Evolutionary conservation across 2,888 invertebrate genomes (phyloP), one percentile per base, ranked within the genome.

Genomic region (Mesoligia furuncula): DNA sequence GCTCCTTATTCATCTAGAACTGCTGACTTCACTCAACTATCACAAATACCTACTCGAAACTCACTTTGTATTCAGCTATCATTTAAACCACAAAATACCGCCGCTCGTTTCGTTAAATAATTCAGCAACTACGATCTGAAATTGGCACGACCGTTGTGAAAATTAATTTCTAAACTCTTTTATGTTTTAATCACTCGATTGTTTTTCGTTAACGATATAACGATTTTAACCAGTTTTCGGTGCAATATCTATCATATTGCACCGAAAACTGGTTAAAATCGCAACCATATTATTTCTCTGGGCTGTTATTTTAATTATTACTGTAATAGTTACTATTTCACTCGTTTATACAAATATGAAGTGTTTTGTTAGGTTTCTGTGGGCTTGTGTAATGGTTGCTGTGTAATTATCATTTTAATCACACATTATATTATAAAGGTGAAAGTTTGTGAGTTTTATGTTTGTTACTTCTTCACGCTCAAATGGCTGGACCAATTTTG

Each of bases 151-250:
- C 13, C 48, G 57, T 45, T 70, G 42, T 70, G 73, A 36, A 62
- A 79, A 79, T 83, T 73, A 67, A 67, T 62, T 78, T 77, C 67
- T 57, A 83, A 70, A 73, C 31, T 36, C 57, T 78, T 73, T 78
- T 42, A 73, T 73, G 42, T 57, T 78, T 70, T 67, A 83, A 78
- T 42, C 9, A 70, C 27, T 45, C 15, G 8, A 27, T 61, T 66
- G 54, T 66, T 81, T 54, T 81, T 73, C 59, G n/a, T 31, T 64
- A 73, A 73, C 77, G 77, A 67, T 62, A 67, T n/a, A n/a, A n/a
- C n/a, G n/a, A n/a, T n/a, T n/a, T n/a, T n/a, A n/a, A n/a, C n/a
- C n/a, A n/a, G n/a, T n/a, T n/a, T n/a, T n/a, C n/a, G n/a, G n/a
- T n/a, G n/a, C n/a, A n/a, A n/a, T n/a, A n/a, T n/a, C n/a, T n/a